Evolutionary conservation across 2,113 vertebrate genomes (phyloP).

Genomic region (Sapayoa aenigma): DNA sequence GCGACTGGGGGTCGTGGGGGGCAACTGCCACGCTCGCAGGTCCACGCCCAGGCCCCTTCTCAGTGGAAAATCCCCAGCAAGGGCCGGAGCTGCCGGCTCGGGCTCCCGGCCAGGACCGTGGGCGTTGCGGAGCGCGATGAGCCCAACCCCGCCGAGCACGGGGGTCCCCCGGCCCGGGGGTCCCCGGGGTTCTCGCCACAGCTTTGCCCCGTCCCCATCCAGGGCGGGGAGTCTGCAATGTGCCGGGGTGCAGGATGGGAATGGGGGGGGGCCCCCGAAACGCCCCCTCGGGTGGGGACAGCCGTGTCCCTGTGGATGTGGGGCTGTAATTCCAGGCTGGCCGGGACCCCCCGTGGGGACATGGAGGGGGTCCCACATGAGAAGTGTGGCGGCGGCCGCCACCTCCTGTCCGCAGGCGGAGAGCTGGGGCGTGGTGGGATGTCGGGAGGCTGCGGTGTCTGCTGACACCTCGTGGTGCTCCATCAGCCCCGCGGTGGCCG

Average conservation of each 20-base stretch:
- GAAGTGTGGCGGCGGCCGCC: fast-evolving
- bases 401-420: fast-evolving
- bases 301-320: too few relatives aligned
- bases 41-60: background rate
- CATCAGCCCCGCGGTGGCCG: background rate
- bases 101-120: background rate
- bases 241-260: fast-evolving
- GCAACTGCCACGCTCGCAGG: fast-evolving
- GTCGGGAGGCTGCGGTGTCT: background rate
- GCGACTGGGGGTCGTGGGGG: fast-evolving
- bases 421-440: background rate
- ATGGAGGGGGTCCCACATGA: fast-evolving
- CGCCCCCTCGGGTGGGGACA: fast-evolving
- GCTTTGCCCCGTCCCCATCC: background rate
- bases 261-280: fast-evolving
- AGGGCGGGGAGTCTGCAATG: fast-evolving
- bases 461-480: constrained; percentile 7
- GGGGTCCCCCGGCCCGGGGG: background rate
- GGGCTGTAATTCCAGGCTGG: too few relatives aligned
- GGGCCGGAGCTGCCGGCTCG: fast-evolving
- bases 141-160: too few relatives aligned
- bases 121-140: background rate
- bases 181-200: background rate
- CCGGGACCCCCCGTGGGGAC: fast-evolving
- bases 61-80: background rate